These are phyloP conservation scores for Dione juno DNA, from an alignment of 2,888 invertebrate genomes.

Conservation along the genomic window DNA sequence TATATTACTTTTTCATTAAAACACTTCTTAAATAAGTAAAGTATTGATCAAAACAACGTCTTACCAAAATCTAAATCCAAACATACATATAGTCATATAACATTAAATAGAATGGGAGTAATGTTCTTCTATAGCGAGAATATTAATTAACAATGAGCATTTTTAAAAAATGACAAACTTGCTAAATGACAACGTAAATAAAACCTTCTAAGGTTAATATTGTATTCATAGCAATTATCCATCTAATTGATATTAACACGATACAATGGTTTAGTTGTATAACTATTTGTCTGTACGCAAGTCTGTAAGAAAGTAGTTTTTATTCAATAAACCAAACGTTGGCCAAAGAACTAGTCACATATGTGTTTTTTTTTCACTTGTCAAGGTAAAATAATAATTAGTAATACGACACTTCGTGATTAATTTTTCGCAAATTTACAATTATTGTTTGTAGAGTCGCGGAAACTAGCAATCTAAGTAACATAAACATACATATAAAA, in stretches of 20 bases:
- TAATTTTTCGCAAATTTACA: too few species aligned
- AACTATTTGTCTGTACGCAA: conserved; percentile 36
- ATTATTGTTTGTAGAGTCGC: too few species aligned
- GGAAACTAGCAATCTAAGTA: too few species aligned
- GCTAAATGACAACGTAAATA: conserved; percentile 43
- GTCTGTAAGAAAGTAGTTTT: conserved; percentile 35
- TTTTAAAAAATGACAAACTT: conserved; percentile 35
- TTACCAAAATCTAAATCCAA: too few species aligned
- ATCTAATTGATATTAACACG: conserved; percentile 44
- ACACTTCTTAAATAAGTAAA: too few species aligned
- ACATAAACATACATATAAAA: too few species aligned
- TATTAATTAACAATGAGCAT: not conserved
- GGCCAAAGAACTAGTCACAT: not conserved
- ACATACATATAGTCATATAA: too few species aligned
- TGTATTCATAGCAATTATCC: conserved; percentile 46
- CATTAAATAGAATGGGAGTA: not conserved
- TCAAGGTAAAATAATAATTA: not conserved
- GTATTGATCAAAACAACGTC: too few species aligned
- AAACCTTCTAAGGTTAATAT: conserved; percentile 40
- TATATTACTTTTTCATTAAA: too few species aligned
- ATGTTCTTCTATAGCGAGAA: not conserved
- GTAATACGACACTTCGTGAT: too few species aligned
- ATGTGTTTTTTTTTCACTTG: not conserved
- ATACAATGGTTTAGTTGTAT: conserved; percentile 38
- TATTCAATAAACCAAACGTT: not conserved